These are phyloP conservation scores for Galendromus occidentalis DNA, from an alignment of 1,140 invertebrate species.

Conservation along the genomic window DNA sequence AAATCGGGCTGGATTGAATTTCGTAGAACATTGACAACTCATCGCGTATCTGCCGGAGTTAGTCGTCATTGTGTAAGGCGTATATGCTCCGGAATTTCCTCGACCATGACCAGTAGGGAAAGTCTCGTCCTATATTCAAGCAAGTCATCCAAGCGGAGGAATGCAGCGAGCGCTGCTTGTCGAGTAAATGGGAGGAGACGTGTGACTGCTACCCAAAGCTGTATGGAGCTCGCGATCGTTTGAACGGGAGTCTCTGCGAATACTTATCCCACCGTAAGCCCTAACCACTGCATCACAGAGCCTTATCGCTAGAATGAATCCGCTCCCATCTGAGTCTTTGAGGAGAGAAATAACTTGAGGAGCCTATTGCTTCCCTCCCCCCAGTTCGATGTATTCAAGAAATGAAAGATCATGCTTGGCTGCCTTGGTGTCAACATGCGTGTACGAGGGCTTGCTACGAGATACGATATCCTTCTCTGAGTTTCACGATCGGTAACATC, in stretches of 20 bases:
- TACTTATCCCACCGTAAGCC: neutral
- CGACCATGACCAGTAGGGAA: too few species aligned
- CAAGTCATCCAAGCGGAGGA: neutral
- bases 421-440: neutral
- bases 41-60: too few species aligned
- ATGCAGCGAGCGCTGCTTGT: neutral
- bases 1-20: too few species aligned
- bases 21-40: too few species aligned
- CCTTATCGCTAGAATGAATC: too few species aligned
- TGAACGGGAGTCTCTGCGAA: neutral
- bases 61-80: too few species aligned
- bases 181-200: neutral
- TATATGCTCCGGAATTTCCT: too few species aligned
- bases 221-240: neutral
- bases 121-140: neutral
- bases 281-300: too few species aligned
- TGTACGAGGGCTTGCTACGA: neutral
- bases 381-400: neutral
- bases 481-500: neutral
- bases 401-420: neutral
- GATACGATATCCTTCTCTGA: neutral
- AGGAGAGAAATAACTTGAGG: too few species aligned
- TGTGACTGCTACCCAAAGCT: slow-evolving; percentile 1
- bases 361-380: neutral
- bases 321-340: too few species aligned